Base-by-base conservation (phyloP, 1,140 invertebrate species). In the Panagrolaimus sp. region DNA sequence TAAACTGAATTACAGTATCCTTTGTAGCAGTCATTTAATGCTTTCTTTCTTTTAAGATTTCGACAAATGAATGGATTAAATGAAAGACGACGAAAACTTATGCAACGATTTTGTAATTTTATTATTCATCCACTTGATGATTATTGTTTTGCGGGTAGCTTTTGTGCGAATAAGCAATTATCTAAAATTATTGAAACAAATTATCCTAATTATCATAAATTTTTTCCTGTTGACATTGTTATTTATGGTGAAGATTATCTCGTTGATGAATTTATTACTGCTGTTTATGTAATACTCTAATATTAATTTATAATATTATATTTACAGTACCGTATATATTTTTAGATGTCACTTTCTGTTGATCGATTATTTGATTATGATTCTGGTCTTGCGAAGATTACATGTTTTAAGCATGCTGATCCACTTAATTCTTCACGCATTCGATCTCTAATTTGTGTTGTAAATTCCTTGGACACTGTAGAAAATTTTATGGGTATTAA, bases 191-290 rank as follows among this genome's bases (percentile, higher is more conserved):
- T 57, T 16, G 51, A 57, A 57, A 57, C 20, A 25, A 38, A 38
- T 38, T 38, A 38, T 38, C 31, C 31, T 38, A 38, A 38, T 38
- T 38, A 38, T 38, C 51, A 57, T 27, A 57, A 57, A 20, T 57
- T 25, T 57, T 25, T 27, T 25, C 51, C 51, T 20, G 51, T 57
- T 16, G 51, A 57, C 20, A 57, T 57, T 57, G 71, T 27, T 42
- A 45, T 72, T 47, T 72, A 61, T 51, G 71, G 71, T 9, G 51
- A 57, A 20, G 38, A 25, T 43, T 38, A 73, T 11, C 31, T 72
- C n/a, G 71, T 73, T 14, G 63, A 72, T 20, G 63, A 73, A 42
- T 72, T 72, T 45, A 65, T 72, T 64, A 20, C 51, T n/a, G 70
- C 70, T 53, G 51, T 71, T n/a, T 74, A 71, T 25, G 70, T 71